Evolutionary conservation across 2,888 invertebrate species (phyloP).

Genomic region (Alviniconcha strummeri): DNA sequence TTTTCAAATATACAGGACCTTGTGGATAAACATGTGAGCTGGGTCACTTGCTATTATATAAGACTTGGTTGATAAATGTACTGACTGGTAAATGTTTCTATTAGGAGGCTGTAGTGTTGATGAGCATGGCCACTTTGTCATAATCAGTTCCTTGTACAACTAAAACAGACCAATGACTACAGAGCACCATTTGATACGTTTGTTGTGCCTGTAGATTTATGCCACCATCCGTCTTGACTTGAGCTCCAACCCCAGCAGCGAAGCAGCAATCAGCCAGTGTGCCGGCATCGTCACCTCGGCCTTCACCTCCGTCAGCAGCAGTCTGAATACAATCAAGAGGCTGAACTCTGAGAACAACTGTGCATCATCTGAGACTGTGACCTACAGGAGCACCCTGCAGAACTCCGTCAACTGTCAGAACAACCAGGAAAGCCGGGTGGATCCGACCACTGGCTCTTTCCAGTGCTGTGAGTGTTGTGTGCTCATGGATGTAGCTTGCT

Average conservation of each 20-base stretch:
- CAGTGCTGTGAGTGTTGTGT: slow-evolving; percentile 21
- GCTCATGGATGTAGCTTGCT: background rate
- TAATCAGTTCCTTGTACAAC: too few relatives aligned
- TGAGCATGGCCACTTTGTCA: too few relatives aligned
- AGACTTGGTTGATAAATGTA: too few relatives aligned
- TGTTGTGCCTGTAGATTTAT: slow-evolving; percentile 13
- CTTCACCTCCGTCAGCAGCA: slow-evolving; percentile 24
- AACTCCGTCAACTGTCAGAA: slow-evolving; percentile 18
- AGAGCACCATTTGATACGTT: too few relatives aligned
- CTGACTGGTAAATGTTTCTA: too few relatives aligned
- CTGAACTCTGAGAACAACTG: background rate
- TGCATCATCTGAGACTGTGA: slow-evolving; percentile 5
- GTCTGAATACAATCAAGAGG: background rate
- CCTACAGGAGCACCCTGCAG: background rate
- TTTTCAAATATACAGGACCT: too few relatives aligned
- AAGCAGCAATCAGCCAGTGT: slow-evolving; percentile 27
- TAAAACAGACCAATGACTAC: too few relatives aligned
- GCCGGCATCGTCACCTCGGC: slow-evolving; percentile 14
- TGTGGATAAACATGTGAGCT: too few relatives aligned
- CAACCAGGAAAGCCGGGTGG: slow-evolving; percentile 18
- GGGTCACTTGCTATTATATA: too few relatives aligned
- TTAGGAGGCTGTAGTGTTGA: too few relatives aligned
- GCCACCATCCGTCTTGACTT: slow-evolving; percentile 17
- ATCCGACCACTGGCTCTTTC: background rate
- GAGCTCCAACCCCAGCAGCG: slow-evolving; percentile 2